Percentiles rank a stretch among this genome's conserved stretches.
Evolutionary conservation across 1,140 invertebrate species (phyloP).

Genomic region (Bilobella aurantiaca): DNA sequence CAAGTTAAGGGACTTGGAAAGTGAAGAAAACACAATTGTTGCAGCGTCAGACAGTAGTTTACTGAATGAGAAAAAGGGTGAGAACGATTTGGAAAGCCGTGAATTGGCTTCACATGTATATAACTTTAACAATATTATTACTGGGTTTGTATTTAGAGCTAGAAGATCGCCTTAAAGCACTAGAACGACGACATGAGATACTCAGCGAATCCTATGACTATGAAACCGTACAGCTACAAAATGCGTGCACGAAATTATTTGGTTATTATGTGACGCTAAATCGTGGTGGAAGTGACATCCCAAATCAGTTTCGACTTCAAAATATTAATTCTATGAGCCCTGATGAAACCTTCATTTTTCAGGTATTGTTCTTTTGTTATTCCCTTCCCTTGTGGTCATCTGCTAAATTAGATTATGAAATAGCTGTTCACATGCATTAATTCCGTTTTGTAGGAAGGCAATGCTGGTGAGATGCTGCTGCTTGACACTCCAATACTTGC

Average conservation of each 20-base stretch:
- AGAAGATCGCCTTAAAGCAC: constrained; percentile 19
- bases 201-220: constrained; percentile 30
- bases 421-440: not conserved
- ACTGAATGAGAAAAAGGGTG: constrained; percentile 21
- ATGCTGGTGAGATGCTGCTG: constrained; percentile 30
- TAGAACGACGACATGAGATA: constrained; percentile 29
- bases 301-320: constrained; percentile 25
- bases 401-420: not conserved
- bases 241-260: constrained; percentile 20
- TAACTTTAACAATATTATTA: too few relatives aligned
- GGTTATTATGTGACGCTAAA: constrained; percentile 26
- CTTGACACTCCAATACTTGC: constrained; percentile 30
- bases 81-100: too few relatives aligned
- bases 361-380: constrained; percentile 18
- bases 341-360: constrained; percentile 30
- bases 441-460: constrained; percentile 17
- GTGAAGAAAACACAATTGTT: constrained; percentile 10
- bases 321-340: constrained; percentile 17
- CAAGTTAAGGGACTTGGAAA: constrained; percentile 11
- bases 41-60: not conserved
- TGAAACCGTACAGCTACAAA: constrained; percentile 27
- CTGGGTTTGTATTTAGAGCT: constrained; percentile 18
- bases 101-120: too few relatives aligned
- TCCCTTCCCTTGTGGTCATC: not conserved
- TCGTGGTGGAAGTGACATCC: constrained; percentile 13